Conservation (phyloP, 2,797 vertebrate species). For the Thunnus albacares region DNA sequence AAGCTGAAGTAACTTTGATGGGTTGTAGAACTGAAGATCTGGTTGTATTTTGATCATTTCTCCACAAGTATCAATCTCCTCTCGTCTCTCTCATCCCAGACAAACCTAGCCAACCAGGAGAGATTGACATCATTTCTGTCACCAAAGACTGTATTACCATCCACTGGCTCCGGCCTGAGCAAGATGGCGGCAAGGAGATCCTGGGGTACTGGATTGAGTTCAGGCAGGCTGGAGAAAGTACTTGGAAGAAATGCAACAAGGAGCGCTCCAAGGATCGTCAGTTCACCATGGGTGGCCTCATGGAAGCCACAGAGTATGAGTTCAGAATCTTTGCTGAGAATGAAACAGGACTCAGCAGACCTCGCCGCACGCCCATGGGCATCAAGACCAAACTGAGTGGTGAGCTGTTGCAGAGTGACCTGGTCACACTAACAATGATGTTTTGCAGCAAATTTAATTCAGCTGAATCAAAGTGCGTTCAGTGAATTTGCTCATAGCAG, state of each 20-base stretch:
- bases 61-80: background rate
- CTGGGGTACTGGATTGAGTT: constrained; percentile 98
- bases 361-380: constrained; percentile 95
- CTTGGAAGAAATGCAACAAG: constrained; percentile 99
- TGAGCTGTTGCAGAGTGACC: constrained; percentile 75
- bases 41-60: background rate
- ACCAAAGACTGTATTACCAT: constrained; percentile 97
- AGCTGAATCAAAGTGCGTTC: background rate
- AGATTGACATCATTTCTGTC: constrained; percentile 96
- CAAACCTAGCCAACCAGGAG: constrained; percentile 98
- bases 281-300: constrained; percentile 95
- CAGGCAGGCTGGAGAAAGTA: constrained; percentile 94
- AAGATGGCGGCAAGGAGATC: constrained; percentile 97
- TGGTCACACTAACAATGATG: background rate
- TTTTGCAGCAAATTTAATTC: background rate
- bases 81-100: constrained; percentile 80
- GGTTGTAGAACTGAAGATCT: background rate
- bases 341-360: constrained; percentile 94
- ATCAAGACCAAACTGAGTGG: constrained; percentile 98
- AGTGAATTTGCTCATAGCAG: background rate
- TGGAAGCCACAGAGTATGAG: constrained; percentile 98
- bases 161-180: constrained; percentile 96
- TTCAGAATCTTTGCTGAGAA: constrained; percentile 98
- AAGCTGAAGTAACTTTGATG: background rate
- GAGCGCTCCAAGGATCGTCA: constrained; percentile 96